A percentile compares a stretch with the other conserved stretches of the same genome.
Evolutionary conservation across 2,113 vertebrate species (phyloP).

Genomic region (Osmerus mordax): DNA sequence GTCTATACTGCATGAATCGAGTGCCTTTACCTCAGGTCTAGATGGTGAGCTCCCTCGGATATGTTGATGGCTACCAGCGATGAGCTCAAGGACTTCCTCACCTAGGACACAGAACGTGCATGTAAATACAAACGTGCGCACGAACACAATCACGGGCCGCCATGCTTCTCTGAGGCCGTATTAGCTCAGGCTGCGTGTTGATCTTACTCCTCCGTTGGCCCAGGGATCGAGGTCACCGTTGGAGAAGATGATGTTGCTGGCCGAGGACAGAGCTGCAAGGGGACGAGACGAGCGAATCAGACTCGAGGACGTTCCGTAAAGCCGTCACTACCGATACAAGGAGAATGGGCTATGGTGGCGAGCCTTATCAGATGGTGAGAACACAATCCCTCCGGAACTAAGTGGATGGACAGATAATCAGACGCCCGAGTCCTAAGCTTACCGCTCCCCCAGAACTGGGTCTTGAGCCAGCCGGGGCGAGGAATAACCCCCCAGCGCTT

Average conservation of each 20-base stretch:
- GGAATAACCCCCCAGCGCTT: constrained; percentile 81
- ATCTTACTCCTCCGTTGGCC: constrained; percentile 89
- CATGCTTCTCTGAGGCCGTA: background rate
- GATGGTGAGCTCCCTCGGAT: constrained; percentile 83
- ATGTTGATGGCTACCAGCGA: constrained; percentile 79
- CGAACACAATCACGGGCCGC: background rate
- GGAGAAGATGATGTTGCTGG: constrained; percentile 94
- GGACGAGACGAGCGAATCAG: constrained; percentile 10
- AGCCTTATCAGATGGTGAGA: too few species aligned
- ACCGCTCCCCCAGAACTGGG: constrained; percentile 83
- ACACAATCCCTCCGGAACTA: too few species aligned
- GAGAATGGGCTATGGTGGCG: too few species aligned
- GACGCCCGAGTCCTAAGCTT: constrained; percentile 21
- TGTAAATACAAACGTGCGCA: constrained; percentile 1
- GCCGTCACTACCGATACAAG: background rate
- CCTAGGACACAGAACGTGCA: constrained; percentile 57
- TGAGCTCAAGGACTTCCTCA: constrained; percentile 75
- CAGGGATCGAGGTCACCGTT: constrained; percentile 94
- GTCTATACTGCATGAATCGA: background rate
- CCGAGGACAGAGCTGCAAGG: constrained; percentile 76
- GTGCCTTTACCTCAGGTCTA: constrained; percentile 82
- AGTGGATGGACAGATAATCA: too few species aligned
- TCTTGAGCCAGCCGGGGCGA: constrained; percentile 74
- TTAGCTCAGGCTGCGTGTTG: background rate
- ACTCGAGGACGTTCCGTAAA: background rate